Percentiles rank a stretch among this genome's conserved stretches.
These are phyloP conservation scores for Coelogynopora nodosa DNA, from an alignment of 2,888 invertebrate species.

Conservation along the genomic window DNA sequence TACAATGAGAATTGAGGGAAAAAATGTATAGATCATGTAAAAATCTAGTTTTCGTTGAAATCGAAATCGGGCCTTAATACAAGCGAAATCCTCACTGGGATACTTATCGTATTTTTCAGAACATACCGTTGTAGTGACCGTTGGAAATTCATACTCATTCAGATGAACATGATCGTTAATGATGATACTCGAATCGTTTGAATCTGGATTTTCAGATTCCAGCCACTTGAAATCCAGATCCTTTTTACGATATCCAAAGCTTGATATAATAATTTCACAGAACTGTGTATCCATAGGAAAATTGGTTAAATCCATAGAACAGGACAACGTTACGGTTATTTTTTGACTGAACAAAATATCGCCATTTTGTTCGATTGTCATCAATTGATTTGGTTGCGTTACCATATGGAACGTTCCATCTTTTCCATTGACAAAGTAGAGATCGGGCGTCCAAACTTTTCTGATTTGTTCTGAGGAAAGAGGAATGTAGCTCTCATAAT, in stretches of 20 bases:
- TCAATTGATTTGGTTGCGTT: slow-evolving; percentile 42
- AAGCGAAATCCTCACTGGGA: slow-evolving; percentile 43
- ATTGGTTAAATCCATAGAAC: slow-evolving; percentile 44
- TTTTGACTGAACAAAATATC: slow-evolving; percentile 39
- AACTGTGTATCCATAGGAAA: slow-evolving; percentile 47
- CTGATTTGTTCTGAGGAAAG: slow-evolving; percentile 27
- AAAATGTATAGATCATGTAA: slow-evolving; percentile 45
- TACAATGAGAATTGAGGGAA: slow-evolving; percentile 45
- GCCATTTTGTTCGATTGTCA: slow-evolving; percentile 41
- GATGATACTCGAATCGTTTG: slow-evolving; percentile 28
- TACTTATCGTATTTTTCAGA: slow-evolving; percentile 21
- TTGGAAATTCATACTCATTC: slow-evolving; percentile 44
- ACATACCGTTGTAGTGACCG: background rate
- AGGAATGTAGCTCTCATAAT: slow-evolving; percentile 4
- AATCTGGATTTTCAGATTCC: background rate
- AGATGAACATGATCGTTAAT: slow-evolving; percentile 33
- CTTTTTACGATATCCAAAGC: slow-evolving; percentile 44
- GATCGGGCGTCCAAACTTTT: slow-evolving; percentile 45
- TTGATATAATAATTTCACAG: slow-evolving; percentile 42
- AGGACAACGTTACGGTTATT: slow-evolving; percentile 37
- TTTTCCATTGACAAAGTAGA: slow-evolving; percentile 45
- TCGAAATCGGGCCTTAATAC: slow-evolving; percentile 35
- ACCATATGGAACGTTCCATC: slow-evolving; percentile 37
- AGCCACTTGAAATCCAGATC: slow-evolving; percentile 41
- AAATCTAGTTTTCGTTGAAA: slow-evolving; percentile 43